phyloP scores from a whole-genome alignment of 2,113 vertebrate genomes.

The Siniperca knerii region DNA sequence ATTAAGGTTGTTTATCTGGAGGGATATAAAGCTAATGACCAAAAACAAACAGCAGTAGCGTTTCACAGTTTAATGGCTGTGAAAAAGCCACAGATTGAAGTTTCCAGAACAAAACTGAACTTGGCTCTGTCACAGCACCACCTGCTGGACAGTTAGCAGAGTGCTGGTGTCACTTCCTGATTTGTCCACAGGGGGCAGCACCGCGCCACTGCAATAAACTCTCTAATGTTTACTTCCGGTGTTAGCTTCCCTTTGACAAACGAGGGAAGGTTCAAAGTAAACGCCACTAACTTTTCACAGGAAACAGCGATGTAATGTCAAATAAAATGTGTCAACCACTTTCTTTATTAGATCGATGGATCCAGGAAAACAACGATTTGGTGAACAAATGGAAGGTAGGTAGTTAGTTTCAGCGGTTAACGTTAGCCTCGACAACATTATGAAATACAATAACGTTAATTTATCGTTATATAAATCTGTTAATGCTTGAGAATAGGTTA shows the following conservation, averaged over 20 bases:
- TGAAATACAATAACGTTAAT: too few species aligned
- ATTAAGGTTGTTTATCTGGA: not conserved
- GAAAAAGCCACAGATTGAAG: slow-evolving; percentile 21
- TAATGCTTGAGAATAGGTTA: not conserved
- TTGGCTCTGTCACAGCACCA: slow-evolving; percentile 32
- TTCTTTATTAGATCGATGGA: slow-evolving; percentile 74
- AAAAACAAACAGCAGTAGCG: not conserved
- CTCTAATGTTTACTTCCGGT: slow-evolving; percentile 58
- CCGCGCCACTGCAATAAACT: not conserved
- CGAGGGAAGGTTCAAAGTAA: slow-evolving; percentile 72
- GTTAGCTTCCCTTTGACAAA: not conserved
- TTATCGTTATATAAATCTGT: not conserved
- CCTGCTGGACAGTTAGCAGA: slow-evolving; percentile 34
- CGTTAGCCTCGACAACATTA: not conserved
- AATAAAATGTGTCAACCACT: slow-evolving; percentile 18
- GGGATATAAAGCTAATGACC: not conserved
- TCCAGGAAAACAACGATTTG: slow-evolving; percentile 79
- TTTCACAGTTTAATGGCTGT: slow-evolving; percentile 1
- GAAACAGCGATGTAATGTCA: not conserved
- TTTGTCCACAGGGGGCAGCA: slow-evolving; percentile 64
- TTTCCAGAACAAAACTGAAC: slow-evolving; percentile 54
- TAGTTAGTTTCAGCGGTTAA: not conserved
- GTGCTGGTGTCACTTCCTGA: not conserved
- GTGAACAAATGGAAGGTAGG: slow-evolving; percentile 79
- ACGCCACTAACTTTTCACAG: not conserved